Evolutionary conservation across 2,113 vertebrate genomes (phyloP), one percentile per base, ranked within the genome.

Genomic region (Phylloscopus trochiloides): DNA sequence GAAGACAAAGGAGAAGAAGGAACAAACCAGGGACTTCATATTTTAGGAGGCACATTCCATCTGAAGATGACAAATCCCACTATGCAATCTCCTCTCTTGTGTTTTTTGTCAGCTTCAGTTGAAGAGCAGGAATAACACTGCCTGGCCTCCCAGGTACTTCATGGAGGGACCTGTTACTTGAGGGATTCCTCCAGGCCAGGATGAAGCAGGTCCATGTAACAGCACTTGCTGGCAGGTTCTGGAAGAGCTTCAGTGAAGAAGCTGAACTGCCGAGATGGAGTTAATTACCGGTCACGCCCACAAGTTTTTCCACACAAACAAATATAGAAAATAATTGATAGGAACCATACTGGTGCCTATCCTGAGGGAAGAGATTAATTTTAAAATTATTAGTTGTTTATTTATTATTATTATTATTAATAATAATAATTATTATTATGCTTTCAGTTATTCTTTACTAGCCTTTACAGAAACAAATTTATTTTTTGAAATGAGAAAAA

Each of bases 61-160:
- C 15, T 51, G 47, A 29, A 62, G 50, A 29, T 15, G 17, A 34
- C 36, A 82, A 70, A 61, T 34, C 6, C 0, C 10, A 24, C 16
- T 6, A 14, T 29, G 20, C 14, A 36, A 6, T 48, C 26, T 43
- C 3, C 3, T 25, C 2, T 17, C 12, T 70, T 9, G 1, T 34
- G 10, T 25, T 84, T 63, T 43, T 67, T 0, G 0, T 63, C 6
- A 76, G 3, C 31, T 40, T 6, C 42, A 57, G 12, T 0, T 88
- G 62, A 45, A 87, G 19, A 36, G 52, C 7, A 63, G 14, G 14
- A 71, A 18, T n/a, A 80, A 54, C 17, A 45, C 8, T 52, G 54
- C 5, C 20, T 48, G 45, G 28, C 14, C 16, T 62, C 16, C 24
- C 8, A 63, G n/a, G 28, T 19, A 75, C 7, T 45, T 66, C 1